Evolutionary conservation across 2,113 vertebrate genomes (phyloP), one percentile per base, ranked within the genome.

Genomic region (Varanus salvator): DNA sequence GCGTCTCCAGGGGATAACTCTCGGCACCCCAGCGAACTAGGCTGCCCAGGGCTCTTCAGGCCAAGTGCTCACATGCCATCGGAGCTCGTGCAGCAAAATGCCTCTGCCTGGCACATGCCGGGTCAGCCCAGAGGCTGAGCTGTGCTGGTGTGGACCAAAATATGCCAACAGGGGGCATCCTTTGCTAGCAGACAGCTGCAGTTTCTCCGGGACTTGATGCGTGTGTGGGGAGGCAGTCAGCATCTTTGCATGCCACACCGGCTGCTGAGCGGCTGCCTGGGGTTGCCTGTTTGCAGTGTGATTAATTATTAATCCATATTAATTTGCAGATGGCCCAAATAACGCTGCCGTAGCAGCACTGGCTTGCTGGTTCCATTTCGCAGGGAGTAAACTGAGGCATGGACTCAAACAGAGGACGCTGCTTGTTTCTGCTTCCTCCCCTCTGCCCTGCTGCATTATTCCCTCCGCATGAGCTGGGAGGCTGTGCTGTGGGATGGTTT

Each of bases 401-500:
- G 5, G 11, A 6, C 5, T 9, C 69, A 57, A 85, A 54, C 11
- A 71, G 52, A 31, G 76, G 1, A 31, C 77, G 87, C 50, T 27
- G 1, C 57, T 88, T 66, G 54, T 31, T 29, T 29, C 52, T 44
- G n/a, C 27, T 38, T 72, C 57, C 31, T 34, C 25, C 50, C 50
- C 34, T 44, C 0, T 0, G 6, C n/a, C 69, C 60, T 68, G 5
- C 31, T 69, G 19, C 50, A n/a, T 72, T 66, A 50, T 27, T 23
- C 77, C 78, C 25, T 44, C 78, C 77, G 23, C 31, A 48, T 78
- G 4, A 52, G 34, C 50, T 80, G 19, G 44, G 52, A 88, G 66
- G 75, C 29, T 21, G 38, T 27, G 29, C 83, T 9, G 21, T n/a
- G 80, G 81, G 23, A 85, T 91, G 90, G 86, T 88, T 88, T 88